Evolutionary conservation across 2,113 vertebrate genomes (phyloP), one percentile per base, ranked within the genome.

Genomic region (Cyanoderma ruficeps): DNA sequence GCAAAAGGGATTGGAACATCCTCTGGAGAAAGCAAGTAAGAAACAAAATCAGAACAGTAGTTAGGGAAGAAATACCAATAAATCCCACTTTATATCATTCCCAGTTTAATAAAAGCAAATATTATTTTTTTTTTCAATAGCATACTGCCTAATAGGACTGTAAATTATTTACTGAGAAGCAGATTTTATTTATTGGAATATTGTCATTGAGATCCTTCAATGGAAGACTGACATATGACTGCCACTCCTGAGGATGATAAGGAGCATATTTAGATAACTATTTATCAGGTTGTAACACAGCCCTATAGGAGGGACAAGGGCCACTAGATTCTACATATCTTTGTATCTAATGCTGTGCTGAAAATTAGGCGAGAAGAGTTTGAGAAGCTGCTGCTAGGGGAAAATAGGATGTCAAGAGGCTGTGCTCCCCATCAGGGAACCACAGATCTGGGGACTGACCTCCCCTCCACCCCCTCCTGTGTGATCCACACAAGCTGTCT

Each of bases 351-450:
- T 17, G 8, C 5, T 55, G 15, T 41, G 31, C 22, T 64, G 67
- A 78, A 84, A 90, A 82, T 21, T 33, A 69, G 13, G 12, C 47
- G 7, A 68, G 12, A 93, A 87, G 49, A 27, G 17, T 41, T 30
- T 65, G 59, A 79, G 53, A 80, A 65, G 20, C 13, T 41, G 15
- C 9, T 46, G 9, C 15, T 65, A 30, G 39, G 24, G 50, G 44
- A 17, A 70, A 69, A 69, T n/a, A 64, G 0, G 0, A 14, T 61
- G 41, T 13, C 44, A 76, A 42, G 35, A 42, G 11, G 2, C 13
- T 55, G 17, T 22, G n/a, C 4, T 21, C 22, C n/a, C 22, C 42
- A 37, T 8, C 6, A 46, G 37, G 20, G 31, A 64, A 15, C 6
- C 3, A 2, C 22, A 23, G 10, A 47, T 6, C 9, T 52, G 27